Percentiles rank a stretch among this genome's conserved stretches.
These are phyloP conservation scores for Brachylomia viminalis DNA, from an alignment of 2,888 invertebrate species.

Conservation along the genomic window DNA sequence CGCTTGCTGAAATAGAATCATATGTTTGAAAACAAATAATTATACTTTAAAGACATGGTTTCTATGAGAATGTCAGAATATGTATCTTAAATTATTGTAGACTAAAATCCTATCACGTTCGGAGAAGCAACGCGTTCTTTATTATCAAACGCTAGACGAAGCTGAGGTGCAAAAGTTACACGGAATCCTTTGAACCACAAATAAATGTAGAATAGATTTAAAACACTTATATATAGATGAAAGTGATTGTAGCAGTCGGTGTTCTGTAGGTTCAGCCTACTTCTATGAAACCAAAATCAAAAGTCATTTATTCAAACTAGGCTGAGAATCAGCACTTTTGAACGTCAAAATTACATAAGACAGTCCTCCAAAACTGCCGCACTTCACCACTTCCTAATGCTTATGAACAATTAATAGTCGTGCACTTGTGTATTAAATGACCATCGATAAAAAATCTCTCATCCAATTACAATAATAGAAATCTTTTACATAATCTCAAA, in stretches of 20 bases:
- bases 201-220: not conserved
- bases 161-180: not conserved
- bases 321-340: too few relatives aligned
- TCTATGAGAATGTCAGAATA: not conserved
- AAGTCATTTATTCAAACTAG: too few relatives aligned
- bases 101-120: not conserved
- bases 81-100: not conserved
- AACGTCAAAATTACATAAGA: too few relatives aligned
- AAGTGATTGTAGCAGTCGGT: not conserved
- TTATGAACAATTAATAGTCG: too few relatives aligned
- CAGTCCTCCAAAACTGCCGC: too few relatives aligned
- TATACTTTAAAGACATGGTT: too few relatives aligned
- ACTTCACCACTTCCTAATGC: too few relatives aligned
- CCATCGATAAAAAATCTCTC: not conserved
- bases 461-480: not conserved
- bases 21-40: too few relatives aligned
- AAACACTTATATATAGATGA: not conserved
- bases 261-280: not conserved
- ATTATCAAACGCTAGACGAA: not conserved
- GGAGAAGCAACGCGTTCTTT: not conserved
- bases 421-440: not conserved
- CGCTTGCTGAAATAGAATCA: too few relatives aligned
- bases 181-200: not conserved
- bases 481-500: constrained; percentile 7
- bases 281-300: not conserved